Percentiles rank a stretch among this genome's conserved stretches.
Conservation (phyloP, 2,113 vertebrate species). For the Taxidea taxus region DNA sequence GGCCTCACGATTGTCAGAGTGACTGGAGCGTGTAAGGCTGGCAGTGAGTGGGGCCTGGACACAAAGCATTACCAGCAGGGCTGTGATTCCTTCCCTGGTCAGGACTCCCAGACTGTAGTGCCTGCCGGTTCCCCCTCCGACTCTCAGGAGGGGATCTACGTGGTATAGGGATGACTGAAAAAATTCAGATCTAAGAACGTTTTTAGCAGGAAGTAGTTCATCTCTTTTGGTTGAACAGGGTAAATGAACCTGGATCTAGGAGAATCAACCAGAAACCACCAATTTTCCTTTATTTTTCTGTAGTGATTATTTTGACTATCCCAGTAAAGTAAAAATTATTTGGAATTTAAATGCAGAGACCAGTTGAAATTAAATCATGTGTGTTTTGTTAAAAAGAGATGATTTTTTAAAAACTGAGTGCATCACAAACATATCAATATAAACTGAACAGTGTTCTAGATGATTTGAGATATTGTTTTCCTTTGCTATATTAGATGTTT, state of each 20-base stretch:
- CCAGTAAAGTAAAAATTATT: too few relatives aligned
- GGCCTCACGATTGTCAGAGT: neutral
- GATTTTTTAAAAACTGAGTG: too few relatives aligned
- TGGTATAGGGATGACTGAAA: neutral
- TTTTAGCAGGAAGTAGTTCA: neutral
- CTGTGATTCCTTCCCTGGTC: neutral
- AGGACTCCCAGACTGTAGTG: neutral
- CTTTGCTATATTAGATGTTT: too few relatives aligned
- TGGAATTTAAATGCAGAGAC: too few relatives aligned
- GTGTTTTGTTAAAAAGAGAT: too few relatives aligned
- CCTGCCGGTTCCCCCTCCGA: neutral
- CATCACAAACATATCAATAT: too few relatives aligned
- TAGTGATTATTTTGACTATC: too few relatives aligned
- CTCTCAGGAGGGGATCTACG: neutral
- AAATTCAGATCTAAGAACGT: neutral
- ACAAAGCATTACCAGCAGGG: too few relatives aligned
- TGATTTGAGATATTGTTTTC: too few relatives aligned
- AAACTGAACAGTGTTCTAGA: too few relatives aligned
- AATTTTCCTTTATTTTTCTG: neutral
- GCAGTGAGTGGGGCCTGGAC: neutral
- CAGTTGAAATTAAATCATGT: too few relatives aligned
- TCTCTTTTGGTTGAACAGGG: neutral
- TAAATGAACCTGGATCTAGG: neutral
- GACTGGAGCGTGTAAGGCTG: neutral
- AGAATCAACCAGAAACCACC: neutral